Conservation (phyloP, 1,140 invertebrate genomes). For the Panagrolaimus sp. region DNA sequence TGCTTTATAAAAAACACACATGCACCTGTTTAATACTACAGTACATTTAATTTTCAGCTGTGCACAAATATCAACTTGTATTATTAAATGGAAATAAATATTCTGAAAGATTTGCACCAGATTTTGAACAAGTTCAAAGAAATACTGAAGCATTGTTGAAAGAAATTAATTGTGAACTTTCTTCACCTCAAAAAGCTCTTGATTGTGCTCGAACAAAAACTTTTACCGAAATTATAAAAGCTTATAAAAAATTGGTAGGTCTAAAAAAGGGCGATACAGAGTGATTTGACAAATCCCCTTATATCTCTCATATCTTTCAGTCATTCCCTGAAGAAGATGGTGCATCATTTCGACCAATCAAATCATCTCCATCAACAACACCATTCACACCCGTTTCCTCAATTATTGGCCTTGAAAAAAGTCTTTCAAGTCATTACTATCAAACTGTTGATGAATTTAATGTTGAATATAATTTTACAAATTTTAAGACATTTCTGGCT, state of each 20-base stretch:
- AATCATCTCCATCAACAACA: too few relatives aligned
- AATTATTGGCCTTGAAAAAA: neutral
- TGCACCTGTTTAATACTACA: too few relatives aligned
- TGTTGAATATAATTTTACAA: neutral
- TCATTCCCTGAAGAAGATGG: neutral
- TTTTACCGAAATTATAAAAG: neutral
- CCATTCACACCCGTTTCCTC: neutral
- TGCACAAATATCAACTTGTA: neutral
- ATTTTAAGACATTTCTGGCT: neutral
- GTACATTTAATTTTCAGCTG: neutral
- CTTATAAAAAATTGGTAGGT: neutral
- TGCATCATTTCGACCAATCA: neutral
- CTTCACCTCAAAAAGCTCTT: neutral
- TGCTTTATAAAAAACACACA: too few relatives aligned
- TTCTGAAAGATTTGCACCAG: neutral
- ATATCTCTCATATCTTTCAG: too few relatives aligned
- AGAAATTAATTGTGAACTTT: neutral
- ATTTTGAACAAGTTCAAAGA: neutral
- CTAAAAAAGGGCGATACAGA: too few relatives aligned
- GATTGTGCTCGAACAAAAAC: neutral
- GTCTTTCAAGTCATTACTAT: neutral
- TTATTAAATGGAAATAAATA: constrained; percentile 6
- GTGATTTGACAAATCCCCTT: too few relatives aligned
- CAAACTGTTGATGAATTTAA: constrained; percentile 3
- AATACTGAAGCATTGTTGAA: neutral